phyloP scores from a whole-genome alignment of 2,888 invertebrate species.

The Muscina levida region DNA sequence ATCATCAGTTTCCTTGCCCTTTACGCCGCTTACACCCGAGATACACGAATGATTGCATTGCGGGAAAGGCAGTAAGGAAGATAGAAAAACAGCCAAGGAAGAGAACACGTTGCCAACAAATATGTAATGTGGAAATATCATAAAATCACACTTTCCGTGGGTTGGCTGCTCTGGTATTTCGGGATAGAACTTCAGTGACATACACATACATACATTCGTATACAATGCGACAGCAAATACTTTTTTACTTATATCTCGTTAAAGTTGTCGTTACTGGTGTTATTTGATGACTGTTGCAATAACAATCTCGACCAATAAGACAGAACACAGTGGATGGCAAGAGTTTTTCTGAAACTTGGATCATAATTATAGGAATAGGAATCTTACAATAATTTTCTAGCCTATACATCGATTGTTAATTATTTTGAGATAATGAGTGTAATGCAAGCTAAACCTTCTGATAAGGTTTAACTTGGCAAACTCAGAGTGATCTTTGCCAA shows the following conservation, averaged over 20 bases:
- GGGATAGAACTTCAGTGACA: not conserved
- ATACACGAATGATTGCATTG: constrained; percentile 16
- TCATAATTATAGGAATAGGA: too few relatives aligned
- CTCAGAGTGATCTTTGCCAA: too few relatives aligned
- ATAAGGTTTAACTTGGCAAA: too few relatives aligned
- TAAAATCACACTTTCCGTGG: constrained; percentile 55
- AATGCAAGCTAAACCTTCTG: too few relatives aligned
- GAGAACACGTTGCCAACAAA: constrained; percentile 35
- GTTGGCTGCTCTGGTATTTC: not conserved
- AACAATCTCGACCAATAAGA: too few relatives aligned
- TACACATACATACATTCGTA: too few relatives aligned
- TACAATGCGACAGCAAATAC: not conserved
- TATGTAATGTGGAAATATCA: constrained; percentile 57
- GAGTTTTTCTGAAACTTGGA: too few relatives aligned
- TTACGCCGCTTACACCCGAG: constrained; percentile 3
- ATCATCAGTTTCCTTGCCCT: not conserved
- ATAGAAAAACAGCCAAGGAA: not conserved
- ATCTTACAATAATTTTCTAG: too few relatives aligned
- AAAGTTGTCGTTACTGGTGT: constrained; percentile 1
- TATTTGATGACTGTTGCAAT: constrained; percentile 41
- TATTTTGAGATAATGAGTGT: too few relatives aligned
- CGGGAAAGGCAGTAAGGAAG: not conserved
- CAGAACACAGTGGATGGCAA: too few relatives aligned
- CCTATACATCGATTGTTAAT: too few relatives aligned
- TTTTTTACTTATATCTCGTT: not conserved